Conservation (phyloP, 2,888 invertebrate species). For the Aphodius granarius region DNA sequence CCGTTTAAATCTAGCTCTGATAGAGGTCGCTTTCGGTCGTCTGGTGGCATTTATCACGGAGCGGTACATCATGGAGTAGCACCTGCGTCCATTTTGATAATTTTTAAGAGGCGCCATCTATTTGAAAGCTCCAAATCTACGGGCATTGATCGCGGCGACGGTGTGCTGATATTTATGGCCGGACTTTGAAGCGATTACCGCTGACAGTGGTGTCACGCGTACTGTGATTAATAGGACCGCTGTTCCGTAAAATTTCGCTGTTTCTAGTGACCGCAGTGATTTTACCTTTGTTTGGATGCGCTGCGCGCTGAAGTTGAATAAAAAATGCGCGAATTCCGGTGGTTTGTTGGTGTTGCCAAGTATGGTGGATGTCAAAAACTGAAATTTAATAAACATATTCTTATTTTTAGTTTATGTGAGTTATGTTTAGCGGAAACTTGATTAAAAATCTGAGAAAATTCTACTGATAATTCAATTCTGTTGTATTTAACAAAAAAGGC, state of each 20-base stretch:
- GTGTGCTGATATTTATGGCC: conserved; percentile 6
- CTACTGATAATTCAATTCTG: background rate
- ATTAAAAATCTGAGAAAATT: background rate
- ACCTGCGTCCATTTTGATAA: conserved; percentile 16
- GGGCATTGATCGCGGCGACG: conserved; percentile 1
- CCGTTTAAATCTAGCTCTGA: background rate
- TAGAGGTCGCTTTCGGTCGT: background rate
- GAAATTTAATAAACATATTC: too few species aligned
- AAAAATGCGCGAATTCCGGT: background rate
- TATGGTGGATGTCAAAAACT: background rate
- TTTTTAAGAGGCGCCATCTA: conserved; percentile 9
- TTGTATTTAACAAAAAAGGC: background rate
- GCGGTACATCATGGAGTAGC: conserved; percentile 7
- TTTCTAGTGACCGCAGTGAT: background rate
- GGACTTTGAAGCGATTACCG: conserved; percentile 10
- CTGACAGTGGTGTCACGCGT: conserved; percentile 5
- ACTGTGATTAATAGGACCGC: conserved; percentile 6
- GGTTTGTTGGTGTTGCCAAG: too few species aligned
- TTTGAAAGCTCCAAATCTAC: background rate
- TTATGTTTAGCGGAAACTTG: background rate
- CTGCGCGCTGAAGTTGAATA: background rate
- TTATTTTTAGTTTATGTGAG: too few species aligned
- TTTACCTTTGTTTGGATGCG: too few species aligned
- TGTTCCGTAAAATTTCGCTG: background rate
- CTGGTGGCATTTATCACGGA: background rate